phyloP scores from a whole-genome alignment of 2,888 invertebrate genomes.

The Pocota personata region DNA sequence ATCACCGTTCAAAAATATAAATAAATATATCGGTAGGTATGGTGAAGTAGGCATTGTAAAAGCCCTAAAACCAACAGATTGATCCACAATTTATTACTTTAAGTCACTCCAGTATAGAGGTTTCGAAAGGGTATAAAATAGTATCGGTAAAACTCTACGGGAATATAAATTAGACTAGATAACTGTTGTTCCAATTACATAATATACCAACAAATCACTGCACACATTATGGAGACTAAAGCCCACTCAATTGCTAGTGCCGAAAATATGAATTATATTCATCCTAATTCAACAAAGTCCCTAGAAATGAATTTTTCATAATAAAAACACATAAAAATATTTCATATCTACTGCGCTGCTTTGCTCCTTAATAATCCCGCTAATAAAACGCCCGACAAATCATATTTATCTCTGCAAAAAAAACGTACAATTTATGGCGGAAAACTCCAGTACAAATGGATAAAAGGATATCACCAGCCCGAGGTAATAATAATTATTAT shows the following conservation, averaged over 20 bases:
- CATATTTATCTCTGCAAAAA: conserved; percentile 29
- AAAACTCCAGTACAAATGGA: background rate
- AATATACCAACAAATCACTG: background rate
- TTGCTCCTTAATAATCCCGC: background rate
- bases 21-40: too few species aligned
- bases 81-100: too few species aligned
- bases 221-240: background rate
- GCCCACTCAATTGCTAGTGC: background rate
- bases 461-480: conserved; percentile 26
- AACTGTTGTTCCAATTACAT: background rate
- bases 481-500: conserved; percentile 35
- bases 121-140: too few species aligned
- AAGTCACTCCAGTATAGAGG: too few species aligned
- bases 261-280: background rate
- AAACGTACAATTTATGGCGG: background rate
- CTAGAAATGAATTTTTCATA: conserved; percentile 24
- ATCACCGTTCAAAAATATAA: too few species aligned
- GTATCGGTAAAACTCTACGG: too few species aligned
- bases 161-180: too few species aligned
- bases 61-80: too few species aligned
- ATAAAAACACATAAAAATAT: conserved; percentile 9
- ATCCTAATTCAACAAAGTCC: background rate
- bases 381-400: conserved; percentile 39
- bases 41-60: too few species aligned
- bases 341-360: background rate